phyloP scores from a whole-genome alignment of 2,797 vertebrate species.

The Smutsia temminckii region DNA sequence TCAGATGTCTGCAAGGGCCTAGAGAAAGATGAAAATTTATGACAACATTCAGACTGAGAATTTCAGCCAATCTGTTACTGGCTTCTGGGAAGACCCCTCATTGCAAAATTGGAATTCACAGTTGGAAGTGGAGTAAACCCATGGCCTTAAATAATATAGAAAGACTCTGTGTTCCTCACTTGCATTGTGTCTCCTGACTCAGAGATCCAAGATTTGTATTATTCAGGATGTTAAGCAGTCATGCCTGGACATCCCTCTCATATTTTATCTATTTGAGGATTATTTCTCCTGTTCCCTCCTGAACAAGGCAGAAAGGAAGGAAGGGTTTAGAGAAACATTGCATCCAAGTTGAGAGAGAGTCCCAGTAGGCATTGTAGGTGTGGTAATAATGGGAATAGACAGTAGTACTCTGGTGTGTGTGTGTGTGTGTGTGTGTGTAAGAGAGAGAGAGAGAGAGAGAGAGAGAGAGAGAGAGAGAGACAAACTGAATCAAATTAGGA shows the following conservation, averaged over 20 bases:
- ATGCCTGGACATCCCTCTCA: neutral
- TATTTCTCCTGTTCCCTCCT: neutral
- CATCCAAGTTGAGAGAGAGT: neutral
- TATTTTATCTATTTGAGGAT: neutral
- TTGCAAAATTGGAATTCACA: neutral
- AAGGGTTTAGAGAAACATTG: neutral
- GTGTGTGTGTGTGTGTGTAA: neutral
- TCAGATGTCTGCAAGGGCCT: neutral
- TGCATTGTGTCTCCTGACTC: neutral
- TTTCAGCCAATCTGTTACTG: neutral
- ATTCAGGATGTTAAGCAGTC: neutral
- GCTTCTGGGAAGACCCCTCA: neutral
- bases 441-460: neutral
- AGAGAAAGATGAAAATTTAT: slow-evolving; percentile 25
- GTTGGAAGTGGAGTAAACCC: neutral
- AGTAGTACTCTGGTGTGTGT: too few species aligned
- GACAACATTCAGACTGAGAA: neutral
- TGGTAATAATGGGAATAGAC: neutral
- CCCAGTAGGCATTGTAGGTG: neutral
- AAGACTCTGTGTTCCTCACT: neutral
- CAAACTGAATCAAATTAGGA: neutral
- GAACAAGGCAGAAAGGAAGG: neutral
- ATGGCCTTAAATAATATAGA: neutral
- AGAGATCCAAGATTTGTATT: neutral
- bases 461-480: neutral